Base-by-base conservation (phyloP, 2,113 vertebrate genomes). In the Anoplopoma fimbria region DNA sequence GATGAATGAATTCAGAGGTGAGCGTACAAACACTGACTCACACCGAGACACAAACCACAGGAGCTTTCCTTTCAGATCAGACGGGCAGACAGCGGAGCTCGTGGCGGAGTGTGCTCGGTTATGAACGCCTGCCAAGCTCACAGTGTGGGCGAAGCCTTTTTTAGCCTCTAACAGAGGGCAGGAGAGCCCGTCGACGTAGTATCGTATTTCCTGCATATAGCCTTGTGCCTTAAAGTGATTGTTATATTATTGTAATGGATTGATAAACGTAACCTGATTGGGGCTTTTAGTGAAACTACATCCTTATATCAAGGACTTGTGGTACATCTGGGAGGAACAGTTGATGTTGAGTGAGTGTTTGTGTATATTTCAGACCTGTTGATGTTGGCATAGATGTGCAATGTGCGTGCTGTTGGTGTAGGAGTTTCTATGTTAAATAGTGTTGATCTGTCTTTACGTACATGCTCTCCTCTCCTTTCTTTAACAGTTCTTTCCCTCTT, bases 11-110 rank as follows among this genome's bases (percentile, higher is more conserved):
- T 62, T 61, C 34, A 15, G 67, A 62, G 42, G 91, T 88, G 86
- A 91, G 89, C 79, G 86, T 86, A 71, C 79, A 87, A 88, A 91
- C 71, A 83, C 77, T 62, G 69, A 84, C 69, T 73, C 87, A 72
- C 78, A 67, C 33, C 6, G 14, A 88, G 36, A 75, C 70, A 72
- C 82, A 87, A 77, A 76, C 85, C 75, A 34, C 78, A 61, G 78
- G 83, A 78, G 80, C 75, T 83, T 82, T 76, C 77, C 87, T 86
- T 79, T 64, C 72, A 87, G 90, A 88, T 88, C 88, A 92, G 87
- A 82, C 86, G 53, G 79, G 79, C 86, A 86, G 87, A 81, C 84
- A 81, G 89, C 13, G 14, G 49, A 75, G 85, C 83, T 88, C 53
- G 84, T 87, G 88, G 79, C 40, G 38, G 69, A 81, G 75, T 25